phyloP scores from a whole-genome alignment of 2,113 vertebrate species.

The Phylloscopus trochiloides region DNA sequence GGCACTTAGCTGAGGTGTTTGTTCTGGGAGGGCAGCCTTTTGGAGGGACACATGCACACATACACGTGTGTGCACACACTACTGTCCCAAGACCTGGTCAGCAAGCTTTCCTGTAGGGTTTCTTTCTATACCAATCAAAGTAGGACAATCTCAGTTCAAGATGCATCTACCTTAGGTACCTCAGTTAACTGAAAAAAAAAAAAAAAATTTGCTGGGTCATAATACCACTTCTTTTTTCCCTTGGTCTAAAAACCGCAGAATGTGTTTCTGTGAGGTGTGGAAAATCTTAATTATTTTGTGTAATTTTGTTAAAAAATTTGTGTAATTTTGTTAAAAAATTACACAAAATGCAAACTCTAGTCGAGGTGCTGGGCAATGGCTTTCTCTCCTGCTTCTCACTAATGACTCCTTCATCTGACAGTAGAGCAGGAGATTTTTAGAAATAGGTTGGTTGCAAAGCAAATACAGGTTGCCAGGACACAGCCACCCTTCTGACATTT shows the following conservation, averaged over 20 bases:
- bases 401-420: background rate
- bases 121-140: background rate
- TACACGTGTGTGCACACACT: rapidly evolving
- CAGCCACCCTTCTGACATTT: background rate
- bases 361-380: background rate
- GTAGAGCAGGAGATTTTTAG: background rate
- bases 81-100: background rate
- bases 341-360: background rate
- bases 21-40: background rate
- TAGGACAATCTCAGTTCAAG: background rate
- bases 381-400: background rate
- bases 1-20: background rate
- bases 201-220: background rate
- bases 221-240: background rate
- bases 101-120: background rate
- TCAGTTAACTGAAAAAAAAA: background rate
- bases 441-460: background rate
- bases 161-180: background rate
- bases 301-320: background rate
- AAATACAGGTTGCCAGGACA: background rate
- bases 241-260: background rate
- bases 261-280: background rate
- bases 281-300: background rate
- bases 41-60: background rate
- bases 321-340: background rate